phyloP scores from a whole-genome alignment of 2,888 invertebrate genomes.

The Andrena chrysosceles region DNA sequence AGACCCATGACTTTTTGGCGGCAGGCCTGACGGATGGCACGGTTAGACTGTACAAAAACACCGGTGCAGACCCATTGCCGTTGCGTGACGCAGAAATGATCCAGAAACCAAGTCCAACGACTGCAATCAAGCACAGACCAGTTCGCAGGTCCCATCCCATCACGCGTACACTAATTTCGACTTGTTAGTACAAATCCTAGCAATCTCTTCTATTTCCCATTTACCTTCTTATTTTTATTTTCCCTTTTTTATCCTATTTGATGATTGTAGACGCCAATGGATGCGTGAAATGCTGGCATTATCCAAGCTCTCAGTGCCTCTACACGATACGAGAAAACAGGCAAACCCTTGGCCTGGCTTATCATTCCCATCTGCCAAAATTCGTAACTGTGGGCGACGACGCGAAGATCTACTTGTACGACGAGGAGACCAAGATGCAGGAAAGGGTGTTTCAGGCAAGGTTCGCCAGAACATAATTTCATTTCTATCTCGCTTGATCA shows the following conservation, averaged over 20 bases:
- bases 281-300: conserved; percentile 90
- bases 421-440: conserved; percentile 89
- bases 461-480: conserved; percentile 79
- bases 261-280: conserved; percentile 87
- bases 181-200: conserved; percentile 85
- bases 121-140: conserved; percentile 88
- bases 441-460: conserved; percentile 88
- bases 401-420: conserved; percentile 88
- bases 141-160: conserved; percentile 87
- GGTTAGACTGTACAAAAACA: conserved; percentile 86
- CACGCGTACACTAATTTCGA: conserved; percentile 86
- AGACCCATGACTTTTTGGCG: conserved; percentile 87
- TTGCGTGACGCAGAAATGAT: conserved; percentile 87
- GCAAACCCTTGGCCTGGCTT: conserved; percentile 88
- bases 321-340: conserved; percentile 89
- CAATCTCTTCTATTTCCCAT: too few species aligned
- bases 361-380: conserved; percentile 87
- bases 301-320: conserved; percentile 88
- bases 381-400: conserved; percentile 89
- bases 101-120: conserved; percentile 87
- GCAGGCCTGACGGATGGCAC: conserved; percentile 88
- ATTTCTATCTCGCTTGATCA: not conserved
- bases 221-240: too few species aligned
- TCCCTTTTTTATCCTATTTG: not conserved
- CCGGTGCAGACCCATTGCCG: conserved; percentile 85